These are phyloP conservation scores for Molorchus minor DNA, from an alignment of 2,888 invertebrate species.

Conservation along the genomic window DNA sequence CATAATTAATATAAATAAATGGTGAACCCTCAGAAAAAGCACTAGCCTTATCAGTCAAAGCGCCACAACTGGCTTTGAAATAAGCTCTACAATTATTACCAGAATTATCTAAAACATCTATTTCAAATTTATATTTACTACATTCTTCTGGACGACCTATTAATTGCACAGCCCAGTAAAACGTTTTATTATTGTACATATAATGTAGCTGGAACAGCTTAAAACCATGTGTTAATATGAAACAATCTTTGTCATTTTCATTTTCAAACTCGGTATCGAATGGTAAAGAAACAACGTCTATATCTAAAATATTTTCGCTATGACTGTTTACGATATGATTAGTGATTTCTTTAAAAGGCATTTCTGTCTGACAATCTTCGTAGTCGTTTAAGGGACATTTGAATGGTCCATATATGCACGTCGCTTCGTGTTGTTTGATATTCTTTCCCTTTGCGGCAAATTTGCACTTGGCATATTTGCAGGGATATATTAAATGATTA, in stretches of 20 bases:
- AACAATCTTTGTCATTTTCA: constrained; percentile 43
- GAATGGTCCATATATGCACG: constrained; percentile 41
- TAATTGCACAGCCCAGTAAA: constrained; percentile 52
- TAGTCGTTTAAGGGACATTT: constrained; percentile 46
- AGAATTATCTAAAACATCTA: constrained; percentile 51
- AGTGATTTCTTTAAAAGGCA: constrained; percentile 46
- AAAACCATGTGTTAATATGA: constrained; percentile 44
- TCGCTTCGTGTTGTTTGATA: constrained; percentile 45
- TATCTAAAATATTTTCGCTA: constrained; percentile 51
- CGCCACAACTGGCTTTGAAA: constrained; percentile 40
- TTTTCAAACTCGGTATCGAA: constrained; percentile 37
- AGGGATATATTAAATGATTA: constrained; percentile 51
- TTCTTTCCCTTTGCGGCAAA: constrained; percentile 42
- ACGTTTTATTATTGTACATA: constrained; percentile 35
- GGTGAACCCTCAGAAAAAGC: constrained; percentile 27
- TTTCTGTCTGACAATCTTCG: constrained; percentile 29
- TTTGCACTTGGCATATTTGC: constrained; percentile 50
- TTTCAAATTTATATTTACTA: constrained; percentile 50
- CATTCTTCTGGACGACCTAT: constrained; percentile 49
- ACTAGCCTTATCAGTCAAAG: constrained; percentile 22
- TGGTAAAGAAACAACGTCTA: constrained; percentile 42
- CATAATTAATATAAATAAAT: constrained; percentile 8
- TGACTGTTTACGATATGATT: constrained; percentile 67
- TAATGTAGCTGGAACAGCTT: constrained; percentile 52
- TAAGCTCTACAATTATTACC: constrained; percentile 42